Percentiles rank a stretch among this genome's conserved stretches.
Evolutionary conservation across 2,113 vertebrate genomes (phyloP).

Genomic region (Cynopterus brachyotis): DNA sequence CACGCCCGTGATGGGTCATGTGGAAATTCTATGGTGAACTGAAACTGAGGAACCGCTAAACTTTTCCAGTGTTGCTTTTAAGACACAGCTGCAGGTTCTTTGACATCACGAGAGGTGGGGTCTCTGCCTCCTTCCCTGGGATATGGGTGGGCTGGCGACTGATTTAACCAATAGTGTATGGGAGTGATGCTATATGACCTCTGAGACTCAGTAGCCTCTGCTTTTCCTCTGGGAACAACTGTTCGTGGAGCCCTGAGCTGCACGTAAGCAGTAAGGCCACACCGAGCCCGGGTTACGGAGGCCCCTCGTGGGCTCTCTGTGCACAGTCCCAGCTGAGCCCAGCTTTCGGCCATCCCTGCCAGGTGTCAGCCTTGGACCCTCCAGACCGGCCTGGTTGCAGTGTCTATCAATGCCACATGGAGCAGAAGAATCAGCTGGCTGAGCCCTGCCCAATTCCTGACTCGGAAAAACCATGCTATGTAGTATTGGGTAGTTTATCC

Average conservation of each 20-base stretch:
- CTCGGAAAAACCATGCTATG: not conserved
- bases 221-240: not conserved
- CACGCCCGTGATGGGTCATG: not conserved
- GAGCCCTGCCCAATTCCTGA: not conserved
- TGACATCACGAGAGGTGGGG: not conserved
- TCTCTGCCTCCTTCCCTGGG: not conserved
- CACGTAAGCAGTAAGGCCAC: not conserved
- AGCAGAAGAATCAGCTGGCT: not conserved
- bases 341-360: not conserved
- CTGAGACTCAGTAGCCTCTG: not conserved
- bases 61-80: not conserved
- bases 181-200: not conserved
- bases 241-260: not conserved
- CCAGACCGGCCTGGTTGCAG: not conserved
- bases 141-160: not conserved
- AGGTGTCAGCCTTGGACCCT: not conserved
- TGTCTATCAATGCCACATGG: not conserved
- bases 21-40: not conserved
- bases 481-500: not conserved
- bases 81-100: not conserved
- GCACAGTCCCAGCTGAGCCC: not conserved
- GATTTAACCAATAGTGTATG: not conserved
- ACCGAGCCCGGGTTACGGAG: not conserved
- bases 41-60: not conserved
- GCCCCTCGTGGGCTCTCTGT: not conserved